Percentiles rank a stretch among this genome's conserved stretches.
phyloP scores from a whole-genome alignment of 2,113 vertebrate species.

The Tupaia tana region DNA sequence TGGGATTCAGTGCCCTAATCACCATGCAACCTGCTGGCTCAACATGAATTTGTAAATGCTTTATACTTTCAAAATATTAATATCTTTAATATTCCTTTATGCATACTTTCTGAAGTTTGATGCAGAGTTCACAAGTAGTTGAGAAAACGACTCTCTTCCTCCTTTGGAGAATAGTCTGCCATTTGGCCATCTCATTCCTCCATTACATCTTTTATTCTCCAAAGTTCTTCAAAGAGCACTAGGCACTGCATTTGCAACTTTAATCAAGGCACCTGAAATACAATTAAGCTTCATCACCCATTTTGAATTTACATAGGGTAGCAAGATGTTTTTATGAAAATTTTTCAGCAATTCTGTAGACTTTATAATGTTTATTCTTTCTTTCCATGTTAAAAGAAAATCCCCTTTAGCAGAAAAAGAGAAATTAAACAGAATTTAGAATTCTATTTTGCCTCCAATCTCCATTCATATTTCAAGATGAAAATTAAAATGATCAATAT shows the following conservation, averaged over 20 bases:
- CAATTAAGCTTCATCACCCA: not conserved
- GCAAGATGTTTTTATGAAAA: not conserved
- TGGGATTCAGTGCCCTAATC: too few relatives aligned
- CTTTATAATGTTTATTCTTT: not conserved
- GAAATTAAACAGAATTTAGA: not conserved
- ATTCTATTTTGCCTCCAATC: slow-evolving; percentile 17
- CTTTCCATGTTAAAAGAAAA: not conserved
- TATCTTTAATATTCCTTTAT: not conserved
- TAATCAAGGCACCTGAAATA: not conserved
- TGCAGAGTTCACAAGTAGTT: not conserved
- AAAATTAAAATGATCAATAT: not conserved
- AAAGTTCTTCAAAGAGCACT: not conserved
- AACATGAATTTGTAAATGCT: not conserved
- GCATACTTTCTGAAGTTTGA: not conserved
- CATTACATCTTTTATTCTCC: not conserved
- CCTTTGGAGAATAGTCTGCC: not conserved
- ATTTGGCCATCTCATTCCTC: not conserved
- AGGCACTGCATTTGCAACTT: not conserved
- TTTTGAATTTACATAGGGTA: not conserved
- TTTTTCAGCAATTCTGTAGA: not conserved
- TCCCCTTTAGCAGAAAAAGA: not conserved
- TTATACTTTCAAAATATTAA: not conserved
- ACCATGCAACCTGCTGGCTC: too few relatives aligned
- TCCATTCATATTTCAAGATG: not conserved
- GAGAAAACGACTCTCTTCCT: not conserved